Base-by-base conservation (phyloP, 2,113 vertebrate genomes). In the Sialia sialis region DNA sequence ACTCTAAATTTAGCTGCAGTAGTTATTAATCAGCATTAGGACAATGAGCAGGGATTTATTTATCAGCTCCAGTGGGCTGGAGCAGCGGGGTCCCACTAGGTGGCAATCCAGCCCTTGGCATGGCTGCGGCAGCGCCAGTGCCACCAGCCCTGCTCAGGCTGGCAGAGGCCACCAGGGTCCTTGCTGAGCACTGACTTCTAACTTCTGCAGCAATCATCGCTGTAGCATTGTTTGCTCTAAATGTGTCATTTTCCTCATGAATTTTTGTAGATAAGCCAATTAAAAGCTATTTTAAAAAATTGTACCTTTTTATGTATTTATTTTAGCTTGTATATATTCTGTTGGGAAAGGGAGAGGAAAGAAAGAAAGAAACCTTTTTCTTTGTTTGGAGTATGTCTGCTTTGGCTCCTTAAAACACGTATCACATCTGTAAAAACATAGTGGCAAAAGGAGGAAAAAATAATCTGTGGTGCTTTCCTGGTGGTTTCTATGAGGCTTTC, bases 371-470 rank as follows among this genome's bases (percentile, higher is more conserved):
- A 85, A 64, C 6, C 16, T 58, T 74, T 89, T 79, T 34, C 64
- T 91, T 93, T 93, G 48, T 95, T 95, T 60, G 54, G 41, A 77
- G 4, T 77, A 13, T 79, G 84, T 73, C 83, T 62, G 82, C 87
- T 87, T 90, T 70, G 56, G 88, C 60, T 95, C 74, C 80, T 68
- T 75, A 76, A 84, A 66, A 41, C 46, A 36, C 13, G 2, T 19
- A 39, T 87, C 84, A 93, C 94, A 82, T 94, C 93, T 95, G 86
- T 72, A 51, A 96, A 96, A 94, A 84, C 68, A 95, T 4, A 29
- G 39, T 79, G 78, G 75, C 70, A 76, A 95, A 94, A 93, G 46
- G 44, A 95, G 88, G 82, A 84, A 92, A 84, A 95, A 94, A 84
- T 75, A 93, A 89, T 86, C 70, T 51, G 63, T 41, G 2, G 1